Evolutionary conservation across 1,140 invertebrate genomes (phyloP), one percentile per base, ranked within the genome.

Genomic region (Lucilia cuprina): DNA sequence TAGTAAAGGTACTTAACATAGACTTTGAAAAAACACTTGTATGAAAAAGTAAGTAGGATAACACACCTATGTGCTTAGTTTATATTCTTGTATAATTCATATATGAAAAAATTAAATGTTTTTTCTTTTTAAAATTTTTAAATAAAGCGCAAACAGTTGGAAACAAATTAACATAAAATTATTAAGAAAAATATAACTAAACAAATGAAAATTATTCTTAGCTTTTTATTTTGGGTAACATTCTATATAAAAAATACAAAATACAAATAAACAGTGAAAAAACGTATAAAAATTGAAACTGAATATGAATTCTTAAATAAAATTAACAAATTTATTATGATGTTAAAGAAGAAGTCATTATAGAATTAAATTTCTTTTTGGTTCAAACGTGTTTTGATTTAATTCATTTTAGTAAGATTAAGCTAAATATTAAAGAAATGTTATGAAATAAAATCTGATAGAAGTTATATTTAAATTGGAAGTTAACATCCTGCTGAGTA

Each of bases 91-190:
- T 78, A 19, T 77, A 55, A 55, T 80, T 80, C 25, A 10, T 21
- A 21, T 25, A 30, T 30, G 25, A 30, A 55, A 55, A 41, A 41
- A 41, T 77, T 19, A 25, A 21, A 17, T 49, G 41, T 49, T 80
- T 80, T 25, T 49, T 80, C 47, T 49, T 50, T 25, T 19, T 50
- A n/a, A 19, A 0, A 35, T 13, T 17, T 80, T 80, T 50, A 80
- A 74, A 80, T 17, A 50, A 13, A 80, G 49, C 14, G 34, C 25
- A 50, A 80, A 25, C 41, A 49, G 77, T 80, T 80, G 77, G 19
- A 49, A 49, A 21, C 47, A 80, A 80, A 80, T 80, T 80, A 80
- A 80, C 77, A 80, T 80, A 80, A 80, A 80, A 80, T 80, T 49
- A 50, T 49, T 49, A 9, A 47, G 41, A 34, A 77, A n/a, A 77